These are phyloP conservation scores for Bombylius major DNA, from an alignment of 2,888 invertebrate species.

Conservation along the genomic window DNA sequence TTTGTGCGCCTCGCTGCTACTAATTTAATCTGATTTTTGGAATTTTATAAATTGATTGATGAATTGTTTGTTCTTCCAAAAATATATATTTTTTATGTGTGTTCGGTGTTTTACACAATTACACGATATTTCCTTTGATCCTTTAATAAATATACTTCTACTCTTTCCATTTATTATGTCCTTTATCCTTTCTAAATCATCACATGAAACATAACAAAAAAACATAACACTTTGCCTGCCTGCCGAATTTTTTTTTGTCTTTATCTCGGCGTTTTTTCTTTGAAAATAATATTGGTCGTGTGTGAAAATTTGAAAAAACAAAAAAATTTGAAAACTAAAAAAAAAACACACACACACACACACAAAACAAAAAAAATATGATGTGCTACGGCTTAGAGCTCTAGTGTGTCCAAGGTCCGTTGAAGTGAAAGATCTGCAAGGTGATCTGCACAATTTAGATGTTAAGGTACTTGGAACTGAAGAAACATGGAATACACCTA, in stretches of 20 bases:
- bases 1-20: no score
- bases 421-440: slow-evolving; percentile 40
- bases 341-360: slow-evolving; percentile 7
- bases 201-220: no score
- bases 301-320: slow-evolving; percentile 24
- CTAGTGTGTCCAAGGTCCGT: slow-evolving; percentile 39
- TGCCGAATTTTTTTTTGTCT: slow-evolving; percentile 20
- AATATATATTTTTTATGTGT: no score
- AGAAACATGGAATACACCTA: slow-evolving; percentile 80
- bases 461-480: slow-evolving; percentile 69
- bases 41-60: no score
- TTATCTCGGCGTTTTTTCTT: slow-evolving; percentile 13
- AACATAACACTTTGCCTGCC: slow-evolving; percentile 17
- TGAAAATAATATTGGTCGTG: slow-evolving; percentile 16
- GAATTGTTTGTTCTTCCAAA: no score
- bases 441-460: slow-evolving; percentile 51
- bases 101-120: no score
- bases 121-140: no score
- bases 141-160: no score
- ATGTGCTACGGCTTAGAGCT: slow-evolving; percentile 29
- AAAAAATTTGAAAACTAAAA: slow-evolving; percentile 18
- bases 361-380: slow-evolving; percentile 15
- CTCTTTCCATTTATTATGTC: no score
- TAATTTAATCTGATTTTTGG: no score
- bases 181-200: no score